Base-by-base conservation (phyloP, 2,888 invertebrate species). In the Caenorhabditis afra region DNA sequence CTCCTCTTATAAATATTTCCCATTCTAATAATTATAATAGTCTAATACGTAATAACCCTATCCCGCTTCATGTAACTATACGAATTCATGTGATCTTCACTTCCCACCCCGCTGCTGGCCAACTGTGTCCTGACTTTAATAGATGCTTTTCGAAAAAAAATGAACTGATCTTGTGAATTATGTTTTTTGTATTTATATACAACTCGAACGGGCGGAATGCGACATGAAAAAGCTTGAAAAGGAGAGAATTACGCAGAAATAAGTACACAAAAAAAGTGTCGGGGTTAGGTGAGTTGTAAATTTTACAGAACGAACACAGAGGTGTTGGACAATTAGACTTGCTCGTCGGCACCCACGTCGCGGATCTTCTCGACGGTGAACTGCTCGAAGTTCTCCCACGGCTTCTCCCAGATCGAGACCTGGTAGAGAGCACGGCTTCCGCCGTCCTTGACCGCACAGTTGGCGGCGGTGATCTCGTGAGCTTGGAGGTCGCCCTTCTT, bases 331-430 rank as follows among this genome's bases (percentile, higher is more conserved):
- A 20, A 39, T 84, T 81, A 86, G 62, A 86, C n/a, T 52, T 76
- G 75, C 62, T 86, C 86, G 47, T 64, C 41, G 23, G 83, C 75
- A 5, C 76, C 58, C 16, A 86, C 86, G 55, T 71, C 66, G 45
- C 86, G 84, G 47, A 86, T 68, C 74, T 85, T 85, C 61, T 81
- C 79, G 35, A 84, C 83, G 52, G 58, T 78, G 81, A 75, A 85
- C 75, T 86, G 82, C 61, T 82, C 81, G 68, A 86, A 86, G 80
- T 86, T 85, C 80, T 86, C 86, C 86, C 86, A 86, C 50, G 86
- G 84, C 76, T 85, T 85, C 82, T 86, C 86, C 86, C 86, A 86
- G 59, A 85, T 45, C 47, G 75, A 70, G 29, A 86, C 76, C 53
- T 82, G 79, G 81, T 82, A 86, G 39, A 86, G 49, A 20, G 83